Base-by-base conservation (phyloP, 2,888 invertebrate genomes). In the Sisyra terminalis region DNA sequence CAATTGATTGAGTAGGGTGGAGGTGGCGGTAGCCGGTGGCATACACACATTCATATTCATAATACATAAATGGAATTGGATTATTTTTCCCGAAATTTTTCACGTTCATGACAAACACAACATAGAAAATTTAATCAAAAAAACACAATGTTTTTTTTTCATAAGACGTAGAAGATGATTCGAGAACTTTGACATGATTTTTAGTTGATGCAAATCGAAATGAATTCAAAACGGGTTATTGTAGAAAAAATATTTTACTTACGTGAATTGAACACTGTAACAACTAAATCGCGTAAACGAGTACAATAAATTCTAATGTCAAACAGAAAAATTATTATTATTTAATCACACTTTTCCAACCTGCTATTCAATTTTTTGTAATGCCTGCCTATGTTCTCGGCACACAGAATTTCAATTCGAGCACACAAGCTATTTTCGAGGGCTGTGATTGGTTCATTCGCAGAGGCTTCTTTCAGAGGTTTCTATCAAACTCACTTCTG, bases 381-480 rank as follows among this genome's bases (percentile, higher is more conserved):
- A 40, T 48, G 51, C 46, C 48, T 49, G 55, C 47, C 18, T 37
- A 14, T 37, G 16, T 37, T 16, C 37, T 37, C 17, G 15, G n/a
- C 37, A 18, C 16, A 37, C 16, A 18, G 16, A 37, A 18, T 18
- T 37, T 37, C 37, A 37, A 37, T 37, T 37, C 18, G 18, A 37
- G 16, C 17, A n/a, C 15, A 37, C 37, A 18, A 37, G 24, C 24
- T 3, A 24, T 24, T 32, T 17, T 16, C 18, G 11, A 11, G 17
- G 9, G 16, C 37, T 37, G 10, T 37, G 18, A 55, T 57, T 57
- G 57, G 59, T 48, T 53, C 53, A 45, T 38, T 37, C 40, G 45
- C 52, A 61, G 63, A 57, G 59, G 57, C 54, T 50, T 63, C 61
- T 62, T 61, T 59, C 64, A 62, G 64, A 57, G 61, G 57, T 56